Evolutionary conservation across 2,113 vertebrate species (phyloP).

Genomic region (Pavo muticus): DNA sequence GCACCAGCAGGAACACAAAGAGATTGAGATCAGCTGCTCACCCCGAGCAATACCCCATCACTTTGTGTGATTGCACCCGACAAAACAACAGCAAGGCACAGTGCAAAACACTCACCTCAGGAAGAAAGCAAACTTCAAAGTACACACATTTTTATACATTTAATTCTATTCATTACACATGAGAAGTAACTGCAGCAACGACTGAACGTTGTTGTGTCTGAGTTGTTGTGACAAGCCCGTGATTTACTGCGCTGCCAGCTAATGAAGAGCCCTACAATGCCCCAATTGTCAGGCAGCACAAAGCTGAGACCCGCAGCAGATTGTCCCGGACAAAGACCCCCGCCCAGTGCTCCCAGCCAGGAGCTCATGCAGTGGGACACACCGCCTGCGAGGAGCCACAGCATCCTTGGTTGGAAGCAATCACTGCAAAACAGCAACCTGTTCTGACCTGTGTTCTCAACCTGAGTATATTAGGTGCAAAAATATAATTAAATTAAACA

Average conservation of each 20-base stretch:
- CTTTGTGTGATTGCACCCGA: neutral
- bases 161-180: neutral
- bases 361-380: neutral
- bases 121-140: slow-evolving; percentile 21
- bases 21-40: neutral
- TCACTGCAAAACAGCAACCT: neutral
- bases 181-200: slow-evolving; percentile 32
- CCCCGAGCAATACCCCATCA: slow-evolving; percentile 1
- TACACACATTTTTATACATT: neutral
- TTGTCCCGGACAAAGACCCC: slow-evolving; percentile 47
- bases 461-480: accelerated
- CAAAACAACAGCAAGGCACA: neutral
- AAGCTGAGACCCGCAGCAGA: slow-evolving; percentile 49
- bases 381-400: neutral
- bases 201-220: slow-evolving; percentile 1
- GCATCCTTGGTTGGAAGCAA: neutral
- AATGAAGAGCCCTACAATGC: slow-evolving; percentile 67
- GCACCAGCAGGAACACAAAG: neutral
- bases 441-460: neutral
- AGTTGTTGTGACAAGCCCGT: slow-evolving; percentile 59
- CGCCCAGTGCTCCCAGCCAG: neutral
- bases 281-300: slow-evolving; percentile 42
- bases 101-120: neutral
- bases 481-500: neutral
- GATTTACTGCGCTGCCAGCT: slow-evolving; percentile 61